Evolutionary conservation across 2,113 vertebrate species (phyloP).

Genomic region (Colossoma macropomum): DNA sequence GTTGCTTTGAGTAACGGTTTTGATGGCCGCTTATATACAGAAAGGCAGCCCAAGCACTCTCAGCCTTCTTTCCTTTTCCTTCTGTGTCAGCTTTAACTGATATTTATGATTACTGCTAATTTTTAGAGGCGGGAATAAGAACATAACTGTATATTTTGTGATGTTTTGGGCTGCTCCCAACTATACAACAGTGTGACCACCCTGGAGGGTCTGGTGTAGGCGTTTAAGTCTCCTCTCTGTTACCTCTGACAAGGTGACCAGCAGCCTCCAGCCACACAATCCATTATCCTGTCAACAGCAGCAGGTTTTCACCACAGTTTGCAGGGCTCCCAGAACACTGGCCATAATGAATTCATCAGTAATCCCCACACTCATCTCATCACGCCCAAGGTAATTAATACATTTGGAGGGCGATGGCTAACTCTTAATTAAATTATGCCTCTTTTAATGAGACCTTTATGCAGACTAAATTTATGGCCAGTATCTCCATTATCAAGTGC

Average conservation of each 20-base stretch:
- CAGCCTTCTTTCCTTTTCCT: background rate
- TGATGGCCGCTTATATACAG: background rate
- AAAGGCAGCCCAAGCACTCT: background rate
- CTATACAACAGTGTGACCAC: background rate
- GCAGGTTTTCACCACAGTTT: slow-evolving; percentile 83
- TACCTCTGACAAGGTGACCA: slow-evolving; percentile 87
- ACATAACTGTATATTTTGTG: background rate
- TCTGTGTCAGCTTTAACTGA: background rate
- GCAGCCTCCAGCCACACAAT: slow-evolving; percentile 82
- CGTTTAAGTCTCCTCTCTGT: slow-evolving; percentile 69
- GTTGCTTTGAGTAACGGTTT: too few species aligned
- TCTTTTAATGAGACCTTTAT: slow-evolving; percentile 93
- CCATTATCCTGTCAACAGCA: slow-evolving; percentile 89
- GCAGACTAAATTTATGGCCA: slow-evolving; percentile 94
- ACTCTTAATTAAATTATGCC: slow-evolving; percentile 96
- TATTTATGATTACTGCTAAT: background rate
- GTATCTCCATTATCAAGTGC: slow-evolving; percentile 94
- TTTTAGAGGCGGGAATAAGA: background rate
- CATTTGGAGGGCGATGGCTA: slow-evolving; percentile 88
- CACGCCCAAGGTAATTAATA: slow-evolving; percentile 99
- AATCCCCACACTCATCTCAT: slow-evolving; percentile 95
- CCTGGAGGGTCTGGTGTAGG: slow-evolving; percentile 47
- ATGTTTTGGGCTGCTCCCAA: background rate
- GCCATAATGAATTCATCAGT: slow-evolving; percentile 95
- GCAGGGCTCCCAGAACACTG: slow-evolving; percentile 85